A percentile compares a stretch with the other conserved stretches of the same genome.
Conservation (phyloP, 2,888 invertebrate genomes). For the Hoplodrina ambigua region DNA sequence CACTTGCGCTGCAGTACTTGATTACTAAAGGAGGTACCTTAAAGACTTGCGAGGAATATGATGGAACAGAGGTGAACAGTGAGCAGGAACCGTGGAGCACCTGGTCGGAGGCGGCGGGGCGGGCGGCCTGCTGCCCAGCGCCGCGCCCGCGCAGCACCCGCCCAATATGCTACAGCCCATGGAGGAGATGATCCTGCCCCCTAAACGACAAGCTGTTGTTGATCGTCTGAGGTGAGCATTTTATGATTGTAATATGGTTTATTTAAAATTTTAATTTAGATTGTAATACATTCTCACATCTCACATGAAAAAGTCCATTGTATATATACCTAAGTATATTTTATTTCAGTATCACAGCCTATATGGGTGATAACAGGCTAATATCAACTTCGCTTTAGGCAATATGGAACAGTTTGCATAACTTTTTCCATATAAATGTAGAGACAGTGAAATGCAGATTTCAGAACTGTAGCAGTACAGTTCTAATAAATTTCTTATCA, state of each 20-base stretch:
- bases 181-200: constrained; percentile 93
- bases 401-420: not conserved
- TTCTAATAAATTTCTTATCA: not conserved
- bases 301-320: not conserved
- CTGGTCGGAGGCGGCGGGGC: constrained; percentile 94
- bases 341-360: not conserved
- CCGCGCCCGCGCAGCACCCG: constrained; percentile 91
- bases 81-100: constrained; percentile 92
- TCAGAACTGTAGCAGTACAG: too few relatives aligned
- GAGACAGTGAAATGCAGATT: not conserved
- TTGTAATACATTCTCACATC: constrained; percentile 7
- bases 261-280: not conserved
- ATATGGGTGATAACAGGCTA: not conserved
- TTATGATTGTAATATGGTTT: not conserved
- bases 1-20: constrained; percentile 84
- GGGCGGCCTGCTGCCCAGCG: constrained; percentile 92
- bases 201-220: constrained; percentile 96
- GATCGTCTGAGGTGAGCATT: constrained; percentile 92
- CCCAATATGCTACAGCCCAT: constrained; percentile 92
- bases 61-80: constrained; percentile 79
- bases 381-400: not conserved
- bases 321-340: not conserved
- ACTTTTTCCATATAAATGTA: not conserved
- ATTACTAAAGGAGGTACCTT: constrained; percentile 65
- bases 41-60: constrained; percentile 74